These are phyloP conservation scores for Cotesia vestalis DNA, from an alignment of 1,140 invertebrate species.

Conservation along the genomic window DNA sequence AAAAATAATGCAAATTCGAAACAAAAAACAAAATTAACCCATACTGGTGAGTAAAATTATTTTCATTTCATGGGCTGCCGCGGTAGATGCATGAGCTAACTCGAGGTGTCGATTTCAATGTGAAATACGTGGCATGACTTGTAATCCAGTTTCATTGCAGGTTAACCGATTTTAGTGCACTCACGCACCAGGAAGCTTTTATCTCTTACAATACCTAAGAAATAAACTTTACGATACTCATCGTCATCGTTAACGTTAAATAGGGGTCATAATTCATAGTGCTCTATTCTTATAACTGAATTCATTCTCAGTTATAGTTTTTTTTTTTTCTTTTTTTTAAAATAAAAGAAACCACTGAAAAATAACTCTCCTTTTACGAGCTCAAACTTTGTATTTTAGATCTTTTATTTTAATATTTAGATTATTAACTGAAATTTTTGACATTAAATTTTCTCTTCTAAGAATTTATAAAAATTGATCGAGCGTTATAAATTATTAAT, in stretches of 20 bases:
- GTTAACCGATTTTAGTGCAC: constrained; percentile 35
- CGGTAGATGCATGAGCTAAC: no score
- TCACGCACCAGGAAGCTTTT: not conserved
- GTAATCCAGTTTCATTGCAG: constrained; percentile 33
- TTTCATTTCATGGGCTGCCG: no score
- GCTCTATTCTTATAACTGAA: not conserved
- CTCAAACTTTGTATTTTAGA: no score
- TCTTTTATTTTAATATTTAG: no score
- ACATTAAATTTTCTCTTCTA: no score
- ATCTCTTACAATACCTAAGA: not conserved
- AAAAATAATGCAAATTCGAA: no score
- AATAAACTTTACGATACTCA: constrained; percentile 5
- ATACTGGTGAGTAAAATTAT: no score
- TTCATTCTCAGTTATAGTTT: not conserved
- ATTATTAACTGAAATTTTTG: no score
- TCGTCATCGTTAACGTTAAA: constrained; percentile 1
- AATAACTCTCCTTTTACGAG: no score
- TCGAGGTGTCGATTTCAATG: constrained; percentile 34
- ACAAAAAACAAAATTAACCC: no score
- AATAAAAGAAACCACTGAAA: not conserved
- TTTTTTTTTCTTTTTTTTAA: not conserved
- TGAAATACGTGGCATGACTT: constrained; percentile 34
- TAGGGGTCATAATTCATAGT: not conserved
- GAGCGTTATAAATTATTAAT: no score
- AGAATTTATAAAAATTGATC: no score